These are phyloP conservation scores for Microtus oregoni DNA, from an alignment of 2,113 vertebrate genomes.

Conservation along the genomic window DNA sequence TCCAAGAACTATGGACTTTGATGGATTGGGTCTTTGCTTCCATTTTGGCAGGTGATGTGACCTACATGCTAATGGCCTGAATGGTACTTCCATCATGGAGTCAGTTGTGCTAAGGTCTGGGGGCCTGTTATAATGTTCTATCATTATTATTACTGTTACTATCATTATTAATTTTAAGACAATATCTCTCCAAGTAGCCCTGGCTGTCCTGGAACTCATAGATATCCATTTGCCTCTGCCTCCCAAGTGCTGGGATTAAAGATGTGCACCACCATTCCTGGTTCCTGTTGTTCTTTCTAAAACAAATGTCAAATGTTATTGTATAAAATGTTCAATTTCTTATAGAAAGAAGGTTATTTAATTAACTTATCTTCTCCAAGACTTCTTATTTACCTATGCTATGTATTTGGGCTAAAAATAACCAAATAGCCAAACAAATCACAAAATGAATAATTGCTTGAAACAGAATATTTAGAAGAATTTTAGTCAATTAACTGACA, in stretches of 20 bases:
- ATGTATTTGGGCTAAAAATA: neutral
- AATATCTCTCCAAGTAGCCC: neutral
- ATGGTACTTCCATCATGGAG: neutral
- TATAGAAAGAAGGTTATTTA: neutral
- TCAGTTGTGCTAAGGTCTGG: neutral
- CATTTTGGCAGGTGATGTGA: neutral
- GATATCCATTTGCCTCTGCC: neutral
- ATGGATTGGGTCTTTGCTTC: neutral
- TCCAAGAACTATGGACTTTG: neutral
- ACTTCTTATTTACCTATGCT: neutral
- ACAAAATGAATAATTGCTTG: neutral
- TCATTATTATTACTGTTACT: neutral
- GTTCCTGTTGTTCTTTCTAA: neutral
- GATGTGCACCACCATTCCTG: neutral
- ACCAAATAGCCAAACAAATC: neutral
- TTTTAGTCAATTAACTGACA: neutral
- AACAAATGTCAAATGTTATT: neutral
- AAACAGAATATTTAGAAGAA: neutral
- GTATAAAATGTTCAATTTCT: neutral
- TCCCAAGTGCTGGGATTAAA: neutral
- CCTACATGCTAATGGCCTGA: neutral
- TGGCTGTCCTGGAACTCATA: neutral
- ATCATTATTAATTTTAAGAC: neutral
- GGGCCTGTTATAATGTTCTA: neutral
- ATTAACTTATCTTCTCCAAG: neutral